Evolutionary conservation across 2,888 invertebrate genomes (phyloP), one percentile per base, ranked within the genome.

Genomic region (Ophonus ardosiacus): DNA sequence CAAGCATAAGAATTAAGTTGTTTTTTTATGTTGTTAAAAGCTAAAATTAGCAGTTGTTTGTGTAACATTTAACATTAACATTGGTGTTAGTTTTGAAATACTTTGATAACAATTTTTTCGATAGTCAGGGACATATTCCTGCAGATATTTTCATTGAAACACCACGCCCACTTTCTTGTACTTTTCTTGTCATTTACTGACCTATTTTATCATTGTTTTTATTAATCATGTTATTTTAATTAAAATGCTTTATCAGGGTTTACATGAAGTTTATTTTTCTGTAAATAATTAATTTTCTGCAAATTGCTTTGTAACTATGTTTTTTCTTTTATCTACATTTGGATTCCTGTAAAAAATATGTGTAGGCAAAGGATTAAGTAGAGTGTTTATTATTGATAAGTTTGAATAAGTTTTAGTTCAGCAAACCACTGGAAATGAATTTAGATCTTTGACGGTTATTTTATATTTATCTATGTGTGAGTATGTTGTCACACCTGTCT

Each of bases 121-220:
- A 40, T n/a, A 43, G 24, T 43, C 74, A 43, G 24, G 63, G 63
- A 63, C 63, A 21, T 21, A 21, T 31, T 31, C 31, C 31, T 31
- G 31, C 63, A 24, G 18, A 63, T 63, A 63, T 63, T 63, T 63
- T 24, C 24, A 68, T 68, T 68, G 31, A 38, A 15, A 38, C 5
- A 13, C 68, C 68, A 68, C 68, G 13, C 68, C 68, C n/a, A n/a
- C n/a, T 65, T 68, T 68, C 24, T 68, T 68, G 38, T 31, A 68
- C 7, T 38, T 68, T 68, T 68, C 68, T 68, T 68, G 31, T 68
- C 68, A 68, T 68, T 68, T 68, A 68, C 68, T 68, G 68, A 68
- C 68, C 68, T 68, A 38, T 68, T 68, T 68, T 68, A 68, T 31
- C 65, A 31, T n/a, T 31, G 65, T 65, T 65, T 65, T 65, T 13